Evolutionary conservation across 2,113 vertebrate genomes (phyloP).

Genomic region (Cephalophus harveyi): DNA sequence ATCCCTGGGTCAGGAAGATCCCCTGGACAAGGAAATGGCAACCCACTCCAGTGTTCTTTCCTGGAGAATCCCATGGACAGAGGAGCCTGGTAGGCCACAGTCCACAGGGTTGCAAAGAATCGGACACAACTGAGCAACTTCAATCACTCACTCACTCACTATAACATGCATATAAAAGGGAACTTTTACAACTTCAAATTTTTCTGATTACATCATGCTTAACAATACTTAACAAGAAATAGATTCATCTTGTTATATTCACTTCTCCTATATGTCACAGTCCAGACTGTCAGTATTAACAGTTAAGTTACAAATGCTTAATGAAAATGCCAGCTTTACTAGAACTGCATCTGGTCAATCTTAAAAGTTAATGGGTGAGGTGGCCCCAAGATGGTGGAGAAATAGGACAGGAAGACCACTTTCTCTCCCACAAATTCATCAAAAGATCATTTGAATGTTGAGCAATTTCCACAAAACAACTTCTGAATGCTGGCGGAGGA

Average conservation of each 20-base stretch:
- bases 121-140: background rate
- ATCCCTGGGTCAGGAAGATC: background rate
- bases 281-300: background rate
- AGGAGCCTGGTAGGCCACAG: background rate
- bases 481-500: background rate
- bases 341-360: background rate
- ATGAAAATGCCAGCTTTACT: background rate
- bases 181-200: background rate
- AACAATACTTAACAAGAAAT: background rate
- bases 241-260: background rate
- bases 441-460: background rate
- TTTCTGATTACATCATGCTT: background rate
- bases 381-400: background rate
- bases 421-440: background rate
- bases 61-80: background rate
- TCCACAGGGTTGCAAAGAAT: background rate
- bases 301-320: background rate
- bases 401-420: background rate
- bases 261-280: background rate
- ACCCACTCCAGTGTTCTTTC: background rate
- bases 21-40: background rate
- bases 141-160: background rate
- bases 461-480: background rate
- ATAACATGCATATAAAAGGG: background rate
- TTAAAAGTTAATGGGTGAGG: background rate